A percentile compares a stretch with the other conserved stretches of the same genome.
phyloP scores from a whole-genome alignment of 2,797 vertebrate genomes.

The Hemitrygon akajei region DNA sequence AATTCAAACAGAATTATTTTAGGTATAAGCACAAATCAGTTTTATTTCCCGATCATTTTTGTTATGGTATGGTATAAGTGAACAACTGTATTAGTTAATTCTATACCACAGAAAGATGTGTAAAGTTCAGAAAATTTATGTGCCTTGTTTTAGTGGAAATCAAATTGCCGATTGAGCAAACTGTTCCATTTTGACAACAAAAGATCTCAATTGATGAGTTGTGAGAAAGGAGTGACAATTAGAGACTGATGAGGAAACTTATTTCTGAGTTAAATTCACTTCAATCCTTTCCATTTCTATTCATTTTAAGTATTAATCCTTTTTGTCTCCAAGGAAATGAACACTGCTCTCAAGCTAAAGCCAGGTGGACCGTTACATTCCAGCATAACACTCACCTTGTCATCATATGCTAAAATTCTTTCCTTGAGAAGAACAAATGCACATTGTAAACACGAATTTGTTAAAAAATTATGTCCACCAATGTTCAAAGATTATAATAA shows the following conservation, averaged over 20 bases:
- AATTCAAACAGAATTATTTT: not conserved
- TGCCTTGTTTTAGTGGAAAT: not conserved
- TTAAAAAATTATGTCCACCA: not conserved
- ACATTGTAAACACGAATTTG: not conserved
- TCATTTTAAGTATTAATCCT: not conserved
- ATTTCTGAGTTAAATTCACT: not conserved
- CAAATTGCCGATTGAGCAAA: not conserved
- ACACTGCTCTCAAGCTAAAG: not conserved
- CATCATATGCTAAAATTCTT: too few relatives aligned
- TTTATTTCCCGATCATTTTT: not conserved
- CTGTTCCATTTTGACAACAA: not conserved
- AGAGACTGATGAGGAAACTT: not conserved
- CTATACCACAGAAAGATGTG: not conserved
- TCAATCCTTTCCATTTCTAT: not conserved
- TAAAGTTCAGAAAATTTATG: not conserved
- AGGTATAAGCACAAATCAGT: conserved; percentile 14
- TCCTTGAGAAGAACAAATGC: not conserved
- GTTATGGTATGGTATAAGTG: not conserved
- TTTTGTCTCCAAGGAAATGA: not conserved
- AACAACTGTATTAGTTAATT: not conserved
- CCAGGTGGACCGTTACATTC: not conserved
- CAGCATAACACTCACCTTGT: not conserved
- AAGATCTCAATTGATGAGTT: not conserved
- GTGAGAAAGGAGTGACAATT: not conserved
- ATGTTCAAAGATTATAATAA: not conserved